Conservation (phyloP, 2,888 invertebrate genomes). For the Cryptus viduatorius region DNA sequence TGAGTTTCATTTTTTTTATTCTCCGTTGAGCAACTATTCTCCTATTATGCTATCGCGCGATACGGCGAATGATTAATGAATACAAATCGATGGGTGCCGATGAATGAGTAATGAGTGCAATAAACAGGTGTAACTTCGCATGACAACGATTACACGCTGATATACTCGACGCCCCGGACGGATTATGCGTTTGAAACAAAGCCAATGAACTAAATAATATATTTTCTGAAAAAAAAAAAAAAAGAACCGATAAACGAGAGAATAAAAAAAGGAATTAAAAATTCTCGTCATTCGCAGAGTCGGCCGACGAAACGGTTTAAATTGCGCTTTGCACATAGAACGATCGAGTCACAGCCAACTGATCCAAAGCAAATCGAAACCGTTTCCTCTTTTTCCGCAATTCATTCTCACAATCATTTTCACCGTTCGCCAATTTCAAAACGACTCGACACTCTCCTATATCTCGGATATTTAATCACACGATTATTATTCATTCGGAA, state of each 20-base stretch:
- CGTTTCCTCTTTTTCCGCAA: slow-evolving; percentile 27
- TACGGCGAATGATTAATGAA: slow-evolving; percentile 37
- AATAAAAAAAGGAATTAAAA: not conserved
- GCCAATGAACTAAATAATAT: not conserved
- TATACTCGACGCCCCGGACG: slow-evolving; percentile 68
- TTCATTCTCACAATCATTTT: not conserved
- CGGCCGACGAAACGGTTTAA: slow-evolving; percentile 2
- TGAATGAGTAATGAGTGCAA: slow-evolving; percentile 27
- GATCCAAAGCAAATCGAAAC: slow-evolving; percentile 72
- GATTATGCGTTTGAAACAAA: slow-evolving; percentile 57
- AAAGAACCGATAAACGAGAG: not conserved
- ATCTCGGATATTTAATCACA: slow-evolving; percentile 24
- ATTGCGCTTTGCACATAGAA: slow-evolving; percentile 66
- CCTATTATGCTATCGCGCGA: slow-evolving; percentile 53
- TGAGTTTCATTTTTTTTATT: slow-evolving; percentile 55
- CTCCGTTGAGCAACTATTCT: slow-evolving; percentile 69
- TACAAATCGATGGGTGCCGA: slow-evolving; percentile 26
- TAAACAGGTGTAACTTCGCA: slow-evolving; percentile 30
- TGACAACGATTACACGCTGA: slow-evolving; percentile 26
- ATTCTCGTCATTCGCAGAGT: not conserved
- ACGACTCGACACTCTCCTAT: slow-evolving; percentile 16
- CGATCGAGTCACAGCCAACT: slow-evolving; percentile 75
- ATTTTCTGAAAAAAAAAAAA: not conserved
- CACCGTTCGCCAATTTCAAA: slow-evolving; percentile 5
- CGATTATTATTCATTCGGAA: slow-evolving; percentile 28